phyloP scores from a whole-genome alignment of 2,113 vertebrate species.

The Motacilla alba region DNA sequence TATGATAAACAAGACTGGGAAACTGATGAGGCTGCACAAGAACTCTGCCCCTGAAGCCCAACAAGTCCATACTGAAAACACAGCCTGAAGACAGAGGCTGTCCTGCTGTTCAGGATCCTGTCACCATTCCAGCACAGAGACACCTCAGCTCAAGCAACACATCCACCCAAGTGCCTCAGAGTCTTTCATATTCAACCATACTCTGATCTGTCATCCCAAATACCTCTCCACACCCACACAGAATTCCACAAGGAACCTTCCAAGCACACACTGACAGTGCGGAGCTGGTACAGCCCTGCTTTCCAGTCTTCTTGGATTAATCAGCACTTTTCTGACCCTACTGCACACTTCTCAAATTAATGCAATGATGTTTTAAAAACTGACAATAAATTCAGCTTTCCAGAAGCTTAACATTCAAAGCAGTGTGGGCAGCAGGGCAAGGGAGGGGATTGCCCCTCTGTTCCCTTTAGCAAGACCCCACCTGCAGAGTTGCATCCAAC shows the following conservation, averaged over 20 bases:
- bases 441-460: neutral
- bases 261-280: rapidly evolving
- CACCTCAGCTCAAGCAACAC: neutral
- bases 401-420: neutral
- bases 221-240: neutral
- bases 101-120: neutral
- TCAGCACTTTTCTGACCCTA: neutral
- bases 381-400: neutral
- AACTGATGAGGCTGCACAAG: neutral
- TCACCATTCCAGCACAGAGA: neutral
- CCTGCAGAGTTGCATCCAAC: neutral
- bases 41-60: neutral
- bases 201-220: neutral
- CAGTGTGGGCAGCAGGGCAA: rapidly evolving
- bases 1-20: neutral
- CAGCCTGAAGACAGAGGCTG: neutral
- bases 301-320: neutral
- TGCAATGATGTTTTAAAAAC: rapidly evolving
- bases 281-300: neutral
- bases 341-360: neutral
- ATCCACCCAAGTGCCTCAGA: neutral
- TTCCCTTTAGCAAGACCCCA: neutral
- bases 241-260: neutral
- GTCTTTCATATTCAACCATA: neutral
- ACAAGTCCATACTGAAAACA: neutral